A percentile compares a stretch with the other conserved stretches of the same genome.
phyloP scores from a whole-genome alignment of 2,888 invertebrate species.

The Leptopterna dolabrata region DNA sequence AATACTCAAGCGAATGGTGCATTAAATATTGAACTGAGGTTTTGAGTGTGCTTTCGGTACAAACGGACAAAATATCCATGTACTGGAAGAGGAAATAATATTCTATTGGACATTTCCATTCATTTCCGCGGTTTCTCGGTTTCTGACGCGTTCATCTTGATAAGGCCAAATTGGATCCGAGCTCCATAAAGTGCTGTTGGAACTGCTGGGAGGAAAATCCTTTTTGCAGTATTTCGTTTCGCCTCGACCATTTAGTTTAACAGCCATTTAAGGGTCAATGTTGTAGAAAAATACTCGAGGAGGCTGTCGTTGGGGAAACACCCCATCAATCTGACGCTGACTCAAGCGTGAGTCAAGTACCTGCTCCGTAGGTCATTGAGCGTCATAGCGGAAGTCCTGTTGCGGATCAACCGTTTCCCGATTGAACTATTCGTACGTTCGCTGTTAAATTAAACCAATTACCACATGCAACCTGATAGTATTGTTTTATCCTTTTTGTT shows the following conservation, averaged over 20 bases:
- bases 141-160: neutral
- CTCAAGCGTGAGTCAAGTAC: neutral
- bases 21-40: no score
- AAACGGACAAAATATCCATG: no score
- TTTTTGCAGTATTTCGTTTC: constrained; percentile 28
- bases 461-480: no score
- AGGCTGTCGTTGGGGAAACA: neutral
- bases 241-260: neutral
- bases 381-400: no score
- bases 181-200: neutral
- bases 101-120: neutral
- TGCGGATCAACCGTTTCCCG: no score
- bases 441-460: no score
- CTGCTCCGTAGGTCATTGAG: neutral
- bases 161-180: neutral
- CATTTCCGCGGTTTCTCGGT: neutral
- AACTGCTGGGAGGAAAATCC: neutral
- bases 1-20: no score
- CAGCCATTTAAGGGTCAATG: constrained; percentile 18
- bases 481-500: no score
- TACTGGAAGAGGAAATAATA: no score
- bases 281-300: constrained; percentile 18
- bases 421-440: no score
- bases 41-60: no score
- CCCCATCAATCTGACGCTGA: neutral